These are phyloP conservation scores for Sphaerodactylus townsendi DNA, from an alignment of 2,113 vertebrate species.

Conservation along the genomic window DNA sequence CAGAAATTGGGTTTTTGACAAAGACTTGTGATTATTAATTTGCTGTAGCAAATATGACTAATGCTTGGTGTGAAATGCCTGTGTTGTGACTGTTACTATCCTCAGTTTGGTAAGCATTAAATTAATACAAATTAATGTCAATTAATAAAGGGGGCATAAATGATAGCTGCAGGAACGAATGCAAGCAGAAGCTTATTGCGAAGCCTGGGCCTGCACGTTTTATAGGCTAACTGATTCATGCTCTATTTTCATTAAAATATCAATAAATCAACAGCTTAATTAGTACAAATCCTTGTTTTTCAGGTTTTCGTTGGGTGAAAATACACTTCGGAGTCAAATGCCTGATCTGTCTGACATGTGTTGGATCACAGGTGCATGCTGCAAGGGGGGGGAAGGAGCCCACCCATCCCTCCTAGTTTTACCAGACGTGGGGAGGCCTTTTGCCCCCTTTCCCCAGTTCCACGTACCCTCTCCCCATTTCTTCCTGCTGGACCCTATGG, in stretches of 20 bases:
- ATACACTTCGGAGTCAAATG: too few relatives aligned
- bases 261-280: slow-evolving; percentile 10
- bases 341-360: too few relatives aligned
- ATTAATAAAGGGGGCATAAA: slow-evolving; percentile 4
- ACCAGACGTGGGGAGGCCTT: too few relatives aligned
- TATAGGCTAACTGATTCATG: background rate
- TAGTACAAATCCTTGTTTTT: background rate
- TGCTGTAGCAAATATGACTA: background rate
- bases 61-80: background rate
- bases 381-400: too few relatives aligned
- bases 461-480: too few relatives aligned
- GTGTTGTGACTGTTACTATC: background rate
- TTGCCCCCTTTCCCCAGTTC: too few relatives aligned
- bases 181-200: background rate
- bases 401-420: too few relatives aligned
- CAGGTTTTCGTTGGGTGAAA: background rate
- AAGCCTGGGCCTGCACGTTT: background rate
- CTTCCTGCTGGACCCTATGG: too few relatives aligned
- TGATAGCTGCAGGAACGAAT: background rate
- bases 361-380: too few relatives aligned
- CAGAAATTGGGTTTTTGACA: background rate
- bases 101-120: background rate
- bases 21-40: background rate
- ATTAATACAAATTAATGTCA: slow-evolving; percentile 15
- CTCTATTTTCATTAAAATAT: slow-evolving; percentile 33